Evolutionary conservation across 2,888 invertebrate species (phyloP), one percentile per base, ranked within the genome.

Genomic region (Heliconius ismenius): DNA sequence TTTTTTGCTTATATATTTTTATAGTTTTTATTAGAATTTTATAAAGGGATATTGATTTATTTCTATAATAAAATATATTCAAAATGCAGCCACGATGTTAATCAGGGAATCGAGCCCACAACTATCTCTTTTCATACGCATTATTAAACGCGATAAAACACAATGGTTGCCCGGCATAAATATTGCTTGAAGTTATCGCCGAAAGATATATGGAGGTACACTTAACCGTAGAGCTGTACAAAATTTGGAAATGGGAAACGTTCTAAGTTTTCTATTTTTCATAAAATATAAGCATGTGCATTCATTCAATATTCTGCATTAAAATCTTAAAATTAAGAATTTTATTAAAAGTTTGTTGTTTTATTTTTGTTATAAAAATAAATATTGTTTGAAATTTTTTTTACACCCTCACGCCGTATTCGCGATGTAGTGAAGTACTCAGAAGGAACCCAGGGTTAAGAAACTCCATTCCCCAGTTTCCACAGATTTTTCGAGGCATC

Each of bases 191-290:
- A 76, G 76, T 76, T 76, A 76, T 76, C 76, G 76, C 73, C 65
- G 58, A 76, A 76, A 76, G 76, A 76, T 76, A 79, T 79, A 78
- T 78, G 73, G 75, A 70, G 76, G 76, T 77, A 32, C 32, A 58
- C 70, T 32, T 28, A 60, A 60, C 65, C 58, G 18, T 26, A 73
- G 76, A 76, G 13, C 60, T 65, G 24, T 60, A 63, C 3, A 26
- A 21, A 43, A 13, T 26, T n/a, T 73, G 39, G 73, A 73, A 73
- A 26, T 62, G 62, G 26, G 26, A 26, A 21, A 18, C 11, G 43
- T 28, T 39, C 15, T 72, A 21, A 26, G 32, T 72, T 24, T 32
- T 7, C 13, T 15, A 11, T 7, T 32, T n/a, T 36, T 21, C 6
- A 13, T 65, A n/a, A 32, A 65, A 65, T n/a, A 26, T 26, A 62